These are phyloP conservation scores for Gorsachius magnificus DNA, from an alignment of 2,797 vertebrate species.

Conservation along the genomic window DNA sequence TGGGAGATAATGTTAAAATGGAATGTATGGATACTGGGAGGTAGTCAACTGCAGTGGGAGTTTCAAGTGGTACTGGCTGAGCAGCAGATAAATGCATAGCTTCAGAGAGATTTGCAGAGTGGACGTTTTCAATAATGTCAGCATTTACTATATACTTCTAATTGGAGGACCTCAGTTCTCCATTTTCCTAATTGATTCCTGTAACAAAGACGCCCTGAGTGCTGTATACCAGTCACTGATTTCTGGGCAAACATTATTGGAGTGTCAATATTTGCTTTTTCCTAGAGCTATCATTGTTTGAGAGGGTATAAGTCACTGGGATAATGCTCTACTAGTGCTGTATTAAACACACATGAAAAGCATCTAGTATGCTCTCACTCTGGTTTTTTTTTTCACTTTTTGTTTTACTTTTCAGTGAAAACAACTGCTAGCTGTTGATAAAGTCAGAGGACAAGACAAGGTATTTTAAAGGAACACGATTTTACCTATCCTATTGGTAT, in stretches of 20 bases:
- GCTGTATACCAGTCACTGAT: slow-evolving; percentile 56
- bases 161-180: slow-evolving; percentile 62
- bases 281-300: slow-evolving; percentile 56
- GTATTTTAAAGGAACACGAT: not conserved
- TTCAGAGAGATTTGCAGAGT: slow-evolving; percentile 38
- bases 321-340: slow-evolving; percentile 23
- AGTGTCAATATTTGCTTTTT: slow-evolving; percentile 75
- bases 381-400: not conserved
- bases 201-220: slow-evolving; percentile 57
- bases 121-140: slow-evolving; percentile 30
- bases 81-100: not conserved
- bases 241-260: slow-evolving; percentile 70
- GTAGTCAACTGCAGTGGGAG: not conserved
- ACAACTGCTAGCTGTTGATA: not conserved
- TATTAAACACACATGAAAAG: slow-evolving; percentile 47
- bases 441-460: not conserved
- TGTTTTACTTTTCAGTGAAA: not conserved
- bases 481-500: not conserved
- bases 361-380: not conserved
- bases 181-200: slow-evolving; percentile 73
- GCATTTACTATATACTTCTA: slow-evolving; percentile 55
- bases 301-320: slow-evolving; percentile 60
- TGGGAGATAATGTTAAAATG: not conserved
- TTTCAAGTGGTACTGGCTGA: not conserved
- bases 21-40: not conserved